A percentile compares a stretch with the other conserved stretches of the same genome.
Conservation (phyloP, 2,113 vertebrate genomes). For the Aleadryas rufinucha region DNA sequence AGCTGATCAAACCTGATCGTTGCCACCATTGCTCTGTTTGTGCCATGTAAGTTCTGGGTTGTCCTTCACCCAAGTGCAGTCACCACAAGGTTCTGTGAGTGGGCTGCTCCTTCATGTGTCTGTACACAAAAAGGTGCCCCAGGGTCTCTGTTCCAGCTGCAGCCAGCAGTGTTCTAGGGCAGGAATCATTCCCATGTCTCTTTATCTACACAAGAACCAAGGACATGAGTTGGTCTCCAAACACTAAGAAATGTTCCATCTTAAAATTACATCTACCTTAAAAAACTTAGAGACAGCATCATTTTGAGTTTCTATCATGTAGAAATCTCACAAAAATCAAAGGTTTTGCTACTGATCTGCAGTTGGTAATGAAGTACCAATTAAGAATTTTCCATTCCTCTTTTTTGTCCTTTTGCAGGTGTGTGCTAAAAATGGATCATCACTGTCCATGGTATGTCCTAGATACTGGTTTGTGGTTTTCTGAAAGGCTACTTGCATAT, state of each 20-base stretch:
- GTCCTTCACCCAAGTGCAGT: background rate
- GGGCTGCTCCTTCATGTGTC: background rate
- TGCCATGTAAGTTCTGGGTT: conserved; percentile 86
- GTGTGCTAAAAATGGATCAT: conserved; percentile 99
- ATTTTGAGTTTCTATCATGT: background rate
- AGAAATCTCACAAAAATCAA: background rate
- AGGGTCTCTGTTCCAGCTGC: background rate
- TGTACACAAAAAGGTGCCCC: background rate
- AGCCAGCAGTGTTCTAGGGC: background rate
- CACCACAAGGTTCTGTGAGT: background rate
- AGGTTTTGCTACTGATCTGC: background rate
- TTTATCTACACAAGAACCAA: background rate
- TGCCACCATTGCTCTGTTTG: conserved; percentile 98
- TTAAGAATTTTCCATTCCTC: background rate
- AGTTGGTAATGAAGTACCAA: background rate
- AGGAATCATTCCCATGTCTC: background rate
- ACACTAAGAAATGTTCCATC: background rate
- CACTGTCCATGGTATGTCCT: conserved; percentile 94
- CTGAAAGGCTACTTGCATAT: background rate
- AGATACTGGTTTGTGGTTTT: background rate
- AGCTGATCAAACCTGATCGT: conserved; percentile 96
- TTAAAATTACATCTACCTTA: background rate
- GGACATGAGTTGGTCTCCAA: background rate
- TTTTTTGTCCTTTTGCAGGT: conserved; percentile 73
- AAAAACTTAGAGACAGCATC: background rate